Base-by-base conservation (phyloP, 2,888 invertebrate species). In the Falcaria lacertinaria region DNA sequence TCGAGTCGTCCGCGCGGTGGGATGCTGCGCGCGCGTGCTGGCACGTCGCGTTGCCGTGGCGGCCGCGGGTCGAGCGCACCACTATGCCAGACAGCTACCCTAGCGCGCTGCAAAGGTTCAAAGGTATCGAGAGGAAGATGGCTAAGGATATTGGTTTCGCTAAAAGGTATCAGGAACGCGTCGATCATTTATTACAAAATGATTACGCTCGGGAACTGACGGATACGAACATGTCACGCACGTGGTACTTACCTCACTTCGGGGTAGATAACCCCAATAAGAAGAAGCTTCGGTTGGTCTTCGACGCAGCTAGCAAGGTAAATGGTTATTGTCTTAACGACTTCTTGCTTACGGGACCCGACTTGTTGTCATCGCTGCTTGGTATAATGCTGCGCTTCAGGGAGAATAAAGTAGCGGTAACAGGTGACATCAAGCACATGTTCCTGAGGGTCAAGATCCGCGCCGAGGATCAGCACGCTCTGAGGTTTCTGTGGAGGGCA, bases 321-420 rank as follows among this genome's bases (percentile, higher is more conserved):
- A 8, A 43, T 3, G 50, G 48, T n/a, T n/a, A 33, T n/a, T 51
- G 32, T 1, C 17, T 60, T 1, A 61, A 62, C 36, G 60, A 59
- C 38, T 52, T 46, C 33, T 36, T 60, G 13, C 35, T 56, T 0
- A 48, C 34, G 5, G 58, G 56, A 0, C 58, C 60, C 0, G 62
- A 62, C 22, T 25, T 57, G 8, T 41, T 60, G 0, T 16, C 13
- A 6, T 55, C 72, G 4, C 43, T 79, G 25, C 39, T 60, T 0
- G 66, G 68, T 2, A 61, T 77, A 0, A 32, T 79, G 33, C 54
- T 68, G 44, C 60, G 69, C 0, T 80, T 80, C 39, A 42, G 76
- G 17, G 61, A 68, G 47, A 50, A 61, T 8, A 49, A 41, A 28
- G 45, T 72, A n/a, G 47, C 43, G 1, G 43, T 52, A 6, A 43